Conservation (phyloP, 1,140 invertebrate genomes). For the Platorchestia sp. region DNA sequence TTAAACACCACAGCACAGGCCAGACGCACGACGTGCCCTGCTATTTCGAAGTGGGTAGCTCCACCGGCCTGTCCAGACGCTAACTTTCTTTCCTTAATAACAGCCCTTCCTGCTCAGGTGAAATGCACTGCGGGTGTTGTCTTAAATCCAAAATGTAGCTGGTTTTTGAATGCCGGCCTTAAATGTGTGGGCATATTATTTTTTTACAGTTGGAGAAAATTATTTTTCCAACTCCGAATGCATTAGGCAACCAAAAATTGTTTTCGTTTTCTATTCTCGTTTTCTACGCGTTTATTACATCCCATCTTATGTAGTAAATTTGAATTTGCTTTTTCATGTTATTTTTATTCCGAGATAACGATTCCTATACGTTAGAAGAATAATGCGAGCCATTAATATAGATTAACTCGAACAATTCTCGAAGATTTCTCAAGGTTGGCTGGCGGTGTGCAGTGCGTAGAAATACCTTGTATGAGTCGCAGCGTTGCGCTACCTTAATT, state of each 20-base stretch:
- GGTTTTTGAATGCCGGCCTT: not conserved
- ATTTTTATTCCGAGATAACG: not conserved
- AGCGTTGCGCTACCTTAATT: conserved; percentile 40
- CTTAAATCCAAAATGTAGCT: not conserved
- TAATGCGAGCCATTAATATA: not conserved
- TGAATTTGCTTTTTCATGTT: not conserved
- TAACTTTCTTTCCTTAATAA: not conserved
- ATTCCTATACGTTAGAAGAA: not conserved
- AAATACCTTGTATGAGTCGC: not conserved
- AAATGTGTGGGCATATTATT: no score
- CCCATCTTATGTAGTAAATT: not conserved
- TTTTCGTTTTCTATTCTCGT: not conserved
- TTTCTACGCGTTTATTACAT: not conserved
- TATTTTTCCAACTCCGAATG: not conserved
- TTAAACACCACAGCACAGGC: not conserved
- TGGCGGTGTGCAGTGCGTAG: not conserved
- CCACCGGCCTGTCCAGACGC: not conserved
- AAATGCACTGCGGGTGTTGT: not conserved
- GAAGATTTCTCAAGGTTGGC: not conserved
- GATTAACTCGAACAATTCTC: not conserved
- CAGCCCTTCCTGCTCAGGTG: not conserved
- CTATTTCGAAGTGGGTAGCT: not conserved
- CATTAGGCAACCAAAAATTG: not conserved
- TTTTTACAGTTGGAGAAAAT: not conserved
- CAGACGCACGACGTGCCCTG: not conserved